Percentiles rank a stretch among this genome's conserved stretches.
phyloP scores from a whole-genome alignment of 2,113 vertebrate genomes.

The Sigmodon hispidus region DNA sequence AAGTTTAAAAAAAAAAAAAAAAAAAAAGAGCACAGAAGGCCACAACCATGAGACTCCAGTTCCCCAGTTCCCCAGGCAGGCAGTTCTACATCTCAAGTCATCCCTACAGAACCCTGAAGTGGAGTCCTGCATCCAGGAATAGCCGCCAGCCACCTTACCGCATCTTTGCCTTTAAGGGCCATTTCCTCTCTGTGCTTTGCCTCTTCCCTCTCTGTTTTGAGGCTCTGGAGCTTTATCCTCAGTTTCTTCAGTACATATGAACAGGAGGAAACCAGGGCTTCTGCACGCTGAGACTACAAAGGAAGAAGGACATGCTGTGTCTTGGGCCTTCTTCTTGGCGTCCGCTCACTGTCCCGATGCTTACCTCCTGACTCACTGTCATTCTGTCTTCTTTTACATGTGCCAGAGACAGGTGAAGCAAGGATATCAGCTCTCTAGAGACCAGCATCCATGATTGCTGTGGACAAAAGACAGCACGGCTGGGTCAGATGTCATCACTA shows the following conservation, averaged over 20 bases:
- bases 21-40: constrained; percentile 37
- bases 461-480: background rate
- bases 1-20: constrained; percentile 25
- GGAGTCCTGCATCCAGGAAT: background rate
- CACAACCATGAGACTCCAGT: background rate
- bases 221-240: constrained; percentile 84
- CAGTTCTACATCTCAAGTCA: constrained; percentile 28
- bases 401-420: background rate
- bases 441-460: constrained; percentile 73
- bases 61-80: background rate
- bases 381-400: constrained; percentile 70
- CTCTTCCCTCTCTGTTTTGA: constrained; percentile 84
- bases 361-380: constrained; percentile 75
- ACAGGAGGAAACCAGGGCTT: constrained; percentile 81
- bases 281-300: constrained; percentile 72
- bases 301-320: background rate
- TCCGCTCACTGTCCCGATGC: background rate
- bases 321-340: background rate
- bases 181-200: constrained; percentile 85
- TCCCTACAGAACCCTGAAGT: background rate
- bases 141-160: constrained; percentile 82
- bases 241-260: constrained; percentile 78
- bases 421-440: constrained; percentile 61
- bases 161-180: constrained; percentile 85
- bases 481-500: constrained; percentile 23